Evolutionary conservation across 2,888 invertebrate species (phyloP).

Genomic region (Branchellion lobata): DNA sequence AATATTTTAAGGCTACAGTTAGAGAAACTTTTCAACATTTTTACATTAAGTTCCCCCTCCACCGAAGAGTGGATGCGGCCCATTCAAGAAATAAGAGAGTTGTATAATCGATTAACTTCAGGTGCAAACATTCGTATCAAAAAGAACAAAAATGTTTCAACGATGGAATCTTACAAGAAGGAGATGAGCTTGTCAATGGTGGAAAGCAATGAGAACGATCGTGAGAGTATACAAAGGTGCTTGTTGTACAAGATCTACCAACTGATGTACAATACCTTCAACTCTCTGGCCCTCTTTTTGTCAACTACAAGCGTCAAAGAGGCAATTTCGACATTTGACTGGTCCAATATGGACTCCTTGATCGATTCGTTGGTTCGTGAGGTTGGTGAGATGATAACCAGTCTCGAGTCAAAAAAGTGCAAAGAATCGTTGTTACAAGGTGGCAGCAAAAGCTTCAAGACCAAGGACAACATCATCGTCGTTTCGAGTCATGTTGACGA

Average conservation of each 20-base stretch:
- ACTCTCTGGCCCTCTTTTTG: conserved; percentile 1
- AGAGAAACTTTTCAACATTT: too few species aligned
- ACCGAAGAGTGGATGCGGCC: not conserved
- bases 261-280: conserved; percentile 1
- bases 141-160: too few species aligned
- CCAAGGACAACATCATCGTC: not conserved
- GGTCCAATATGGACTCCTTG: not conserved
- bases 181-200: not conserved
- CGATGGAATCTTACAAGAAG: not conserved
- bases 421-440: not conserved
- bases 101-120: not conserved
- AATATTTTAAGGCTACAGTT: too few species aligned
- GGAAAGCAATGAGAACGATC: not conserved
- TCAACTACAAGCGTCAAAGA: not conserved
- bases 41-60: not conserved
- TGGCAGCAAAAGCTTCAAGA: not conserved
- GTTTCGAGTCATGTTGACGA: not conserved
- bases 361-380: not conserved
- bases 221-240: not conserved
- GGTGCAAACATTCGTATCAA: not conserved
- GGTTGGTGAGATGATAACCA: not conserved
- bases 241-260: not conserved
- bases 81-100: not conserved
- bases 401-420: not conserved
- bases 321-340: not conserved